phyloP scores from a whole-genome alignment of 30 jellyfish, hydroid and myxozoan genomes.

The Turritopsis dohrnii region DNA sequence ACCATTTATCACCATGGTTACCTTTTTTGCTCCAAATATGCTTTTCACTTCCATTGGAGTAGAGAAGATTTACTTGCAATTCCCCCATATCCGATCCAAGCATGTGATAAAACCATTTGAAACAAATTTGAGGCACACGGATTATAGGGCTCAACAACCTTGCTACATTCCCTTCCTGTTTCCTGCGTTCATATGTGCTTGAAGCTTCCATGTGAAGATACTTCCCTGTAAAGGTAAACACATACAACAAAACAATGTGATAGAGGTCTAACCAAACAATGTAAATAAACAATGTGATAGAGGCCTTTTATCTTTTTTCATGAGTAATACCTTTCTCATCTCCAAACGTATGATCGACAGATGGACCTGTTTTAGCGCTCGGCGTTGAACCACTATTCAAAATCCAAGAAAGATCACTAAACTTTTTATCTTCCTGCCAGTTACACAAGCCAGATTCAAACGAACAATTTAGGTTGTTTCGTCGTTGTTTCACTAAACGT shows the following conservation, averaged over 20 bases:
- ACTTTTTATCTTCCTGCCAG: constrained; percentile 46
- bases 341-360: constrained; percentile 41
- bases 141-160: constrained; percentile 55
- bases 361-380: constrained; percentile 74
- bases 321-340: constrained; percentile 29
- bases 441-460: constrained; percentile 63
- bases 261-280: neutral
- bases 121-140: constrained; percentile 62
- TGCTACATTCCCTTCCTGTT: constrained; percentile 58
- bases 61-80: constrained; percentile 26
- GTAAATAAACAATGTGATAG: neutral
- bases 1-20: constrained; percentile 75
- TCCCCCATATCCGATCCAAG: constrained; percentile 72
- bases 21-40: constrained; percentile 64
- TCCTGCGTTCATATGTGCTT: constrained; percentile 40
- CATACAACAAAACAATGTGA: neutral
- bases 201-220: constrained; percentile 80
- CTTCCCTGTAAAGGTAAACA: constrained; percentile 25
- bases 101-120: constrained; percentile 62
- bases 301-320: neutral
- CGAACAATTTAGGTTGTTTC: constrained; percentile 47
- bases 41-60: constrained; percentile 27
- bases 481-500: constrained; percentile 29
- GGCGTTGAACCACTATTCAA: constrained; percentile 55
- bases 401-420: constrained; percentile 49